phyloP scores from a whole-genome alignment of 2,888 invertebrate species.

The Lissonota sp. region DNA sequence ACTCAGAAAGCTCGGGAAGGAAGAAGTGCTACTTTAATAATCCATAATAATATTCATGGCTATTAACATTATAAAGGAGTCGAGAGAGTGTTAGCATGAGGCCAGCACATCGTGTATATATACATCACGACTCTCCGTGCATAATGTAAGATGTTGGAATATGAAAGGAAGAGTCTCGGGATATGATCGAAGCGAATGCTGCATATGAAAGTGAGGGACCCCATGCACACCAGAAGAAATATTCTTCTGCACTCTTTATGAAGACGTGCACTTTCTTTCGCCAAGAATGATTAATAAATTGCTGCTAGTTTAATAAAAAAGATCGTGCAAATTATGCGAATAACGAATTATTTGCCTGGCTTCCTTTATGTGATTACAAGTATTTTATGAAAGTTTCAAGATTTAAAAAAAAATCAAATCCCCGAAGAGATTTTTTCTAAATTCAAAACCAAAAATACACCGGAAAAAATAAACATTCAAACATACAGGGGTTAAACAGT shows the following conservation, averaged over 20 bases:
- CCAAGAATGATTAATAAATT: slow-evolving; percentile 8
- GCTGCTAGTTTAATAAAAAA: not conserved
- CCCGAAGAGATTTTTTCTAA: too few species aligned
- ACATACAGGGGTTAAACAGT: too few species aligned
- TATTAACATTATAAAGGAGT: slow-evolving; percentile 62
- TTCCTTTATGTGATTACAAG: too few species aligned
- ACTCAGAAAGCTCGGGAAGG: not conserved
- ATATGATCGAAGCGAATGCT: slow-evolving; percentile 34
- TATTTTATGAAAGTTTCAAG: too few species aligned
- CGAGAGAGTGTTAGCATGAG: slow-evolving; percentile 13
- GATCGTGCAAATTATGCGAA: too few species aligned
- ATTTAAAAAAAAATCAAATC: too few species aligned
- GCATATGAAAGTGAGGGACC: slow-evolving; percentile 20
- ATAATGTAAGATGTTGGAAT: slow-evolving; percentile 36
- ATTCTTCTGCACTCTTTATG: slow-evolving; percentile 2
- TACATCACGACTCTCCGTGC: slow-evolving; percentile 10
- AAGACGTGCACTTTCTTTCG: not conserved
- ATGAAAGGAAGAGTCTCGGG: slow-evolving; percentile 3
- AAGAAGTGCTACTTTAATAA: slow-evolving; percentile 58
- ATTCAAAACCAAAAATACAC: too few species aligned
- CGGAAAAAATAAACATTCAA: too few species aligned
- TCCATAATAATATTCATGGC: slow-evolving; percentile 64
- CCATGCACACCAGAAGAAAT: not conserved
- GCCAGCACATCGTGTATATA: not conserved
- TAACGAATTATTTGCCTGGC: too few species aligned